Evolutionary conservation across 2,888 invertebrate species (phyloP), one percentile per base, ranked within the genome.

Genomic region (Epirrita christyi): DNA sequence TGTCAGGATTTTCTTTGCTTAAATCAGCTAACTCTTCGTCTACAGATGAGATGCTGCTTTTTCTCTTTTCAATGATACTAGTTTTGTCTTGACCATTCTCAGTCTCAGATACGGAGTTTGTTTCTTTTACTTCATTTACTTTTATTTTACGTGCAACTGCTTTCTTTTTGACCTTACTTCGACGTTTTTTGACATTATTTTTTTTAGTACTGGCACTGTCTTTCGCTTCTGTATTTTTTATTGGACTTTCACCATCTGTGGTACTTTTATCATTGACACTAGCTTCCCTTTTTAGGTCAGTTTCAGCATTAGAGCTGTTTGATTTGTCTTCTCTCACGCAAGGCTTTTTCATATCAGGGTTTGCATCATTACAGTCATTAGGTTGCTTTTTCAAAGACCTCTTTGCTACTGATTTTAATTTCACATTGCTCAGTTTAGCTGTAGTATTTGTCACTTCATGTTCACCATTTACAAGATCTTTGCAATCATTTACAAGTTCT

Each of bases 1-100:
- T 81, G 37, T 85, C 84, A 40, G 81, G 76, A 66, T 80, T 81
- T 40, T 83, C 82, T 70, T 84, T 84, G 66, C 72, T 80, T 15
- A 84, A 82, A 37, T 73, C 71, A 37, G 76, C 75, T 5, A 66
- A 64, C 7, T 85, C 86, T 45, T 85, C 83, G 41, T 89, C 90
- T 41, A 81, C 78, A 15, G 91, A 90, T 0, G 90, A 90, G 11
- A 92, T 83, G 77, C 90, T 89, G 59, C 88, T 91, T 73, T 91
- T 88, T 62, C 89, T 78, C 55, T 88, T 89, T 63, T 88, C 85
- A 68, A 86, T 83, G 73, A 89, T 86, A 82, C 80, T 82, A 71
- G 84, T 77, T 85, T 90, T 91, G 73, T 86, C 85, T 55, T 83
- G 84, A 71, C 81, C 73, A 64, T 78, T 85, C 59, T 88, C 87